Evolutionary conservation across 2,113 vertebrate species (phyloP).

Genomic region (Progne subis): DNA sequence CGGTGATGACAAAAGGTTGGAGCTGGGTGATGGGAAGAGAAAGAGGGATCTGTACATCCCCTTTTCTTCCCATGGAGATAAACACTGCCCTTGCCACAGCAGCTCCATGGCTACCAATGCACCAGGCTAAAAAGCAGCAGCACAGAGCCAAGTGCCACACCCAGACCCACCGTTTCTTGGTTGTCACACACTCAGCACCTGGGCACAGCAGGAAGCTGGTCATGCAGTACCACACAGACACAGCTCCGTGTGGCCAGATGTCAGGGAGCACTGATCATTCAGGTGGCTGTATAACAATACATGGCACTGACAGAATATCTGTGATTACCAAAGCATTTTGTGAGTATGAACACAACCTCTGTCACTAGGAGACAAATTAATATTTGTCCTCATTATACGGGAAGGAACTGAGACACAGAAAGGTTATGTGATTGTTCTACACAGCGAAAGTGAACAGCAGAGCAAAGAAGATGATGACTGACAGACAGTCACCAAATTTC

Average conservation of each 20-base stretch:
- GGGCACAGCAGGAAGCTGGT: neutral
- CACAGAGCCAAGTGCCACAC: neutral
- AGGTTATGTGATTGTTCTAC: neutral
- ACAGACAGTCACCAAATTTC: neutral
- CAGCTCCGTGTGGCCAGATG: neutral
- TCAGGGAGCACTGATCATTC: neutral
- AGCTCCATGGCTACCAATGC: neutral
- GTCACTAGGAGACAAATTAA: constrained; percentile 50
- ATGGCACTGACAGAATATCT: neutral
- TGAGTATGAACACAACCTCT: neutral
- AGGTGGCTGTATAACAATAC: neutral
- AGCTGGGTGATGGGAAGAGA: neutral
- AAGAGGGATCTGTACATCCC: neutral
- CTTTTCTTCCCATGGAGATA: neutral
- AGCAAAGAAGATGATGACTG: neutral
- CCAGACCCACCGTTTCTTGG: neutral
- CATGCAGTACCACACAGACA: neutral
- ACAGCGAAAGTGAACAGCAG: neutral
- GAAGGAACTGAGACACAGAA: neutral
- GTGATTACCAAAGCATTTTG: neutral
- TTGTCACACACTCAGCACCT: neutral
- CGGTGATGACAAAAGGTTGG: neutral
- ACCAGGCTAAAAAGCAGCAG: neutral
- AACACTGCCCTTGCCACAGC: neutral
- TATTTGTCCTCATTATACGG: constrained; percentile 18